Evolutionary conservation across 2,113 vertebrate species (phyloP).

Genomic region (Rana temporaria): DNA sequence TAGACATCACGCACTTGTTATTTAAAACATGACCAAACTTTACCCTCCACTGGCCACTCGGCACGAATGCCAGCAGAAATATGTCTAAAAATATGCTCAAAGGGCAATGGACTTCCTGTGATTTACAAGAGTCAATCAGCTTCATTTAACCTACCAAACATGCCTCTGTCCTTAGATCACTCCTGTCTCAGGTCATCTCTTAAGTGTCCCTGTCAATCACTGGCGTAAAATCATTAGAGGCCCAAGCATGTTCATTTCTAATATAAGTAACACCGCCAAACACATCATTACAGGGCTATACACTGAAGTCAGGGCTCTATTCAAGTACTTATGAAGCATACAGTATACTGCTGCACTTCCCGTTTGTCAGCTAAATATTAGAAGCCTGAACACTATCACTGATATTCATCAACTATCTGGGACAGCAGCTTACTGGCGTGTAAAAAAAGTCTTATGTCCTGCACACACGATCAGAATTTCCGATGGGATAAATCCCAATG

Average conservation of each 20-base stretch:
- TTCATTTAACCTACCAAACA: slow-evolving; percentile 31
- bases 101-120: slow-evolving; percentile 41
- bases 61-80: slow-evolving; percentile 24
- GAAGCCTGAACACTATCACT: too few relatives aligned
- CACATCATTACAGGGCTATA: background rate
- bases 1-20: slow-evolving; percentile 11
- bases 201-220: slow-evolving; percentile 38
- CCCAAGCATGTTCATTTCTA: slow-evolving; percentile 15
- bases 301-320: background rate
- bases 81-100: slow-evolving; percentile 43
- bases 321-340: background rate
- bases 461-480: too few relatives aligned
- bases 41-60: background rate
- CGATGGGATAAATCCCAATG: too few relatives aligned
- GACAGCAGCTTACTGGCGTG: too few relatives aligned
- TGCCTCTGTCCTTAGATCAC: slow-evolving; percentile 42
- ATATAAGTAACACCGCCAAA: slow-evolving; percentile 24
- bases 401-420: too few relatives aligned
- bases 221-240: slow-evolving; percentile 21
- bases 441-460: too few relatives aligned
- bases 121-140: slow-evolving; percentile 40
- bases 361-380: too few relatives aligned
- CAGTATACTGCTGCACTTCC: background rate
- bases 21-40: slow-evolving; percentile 11
- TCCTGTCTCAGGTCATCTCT: slow-evolving; percentile 14